Evolutionary conservation across 2,797 vertebrate species (phyloP).

Genomic region (Propithecus deckenii): DNA sequence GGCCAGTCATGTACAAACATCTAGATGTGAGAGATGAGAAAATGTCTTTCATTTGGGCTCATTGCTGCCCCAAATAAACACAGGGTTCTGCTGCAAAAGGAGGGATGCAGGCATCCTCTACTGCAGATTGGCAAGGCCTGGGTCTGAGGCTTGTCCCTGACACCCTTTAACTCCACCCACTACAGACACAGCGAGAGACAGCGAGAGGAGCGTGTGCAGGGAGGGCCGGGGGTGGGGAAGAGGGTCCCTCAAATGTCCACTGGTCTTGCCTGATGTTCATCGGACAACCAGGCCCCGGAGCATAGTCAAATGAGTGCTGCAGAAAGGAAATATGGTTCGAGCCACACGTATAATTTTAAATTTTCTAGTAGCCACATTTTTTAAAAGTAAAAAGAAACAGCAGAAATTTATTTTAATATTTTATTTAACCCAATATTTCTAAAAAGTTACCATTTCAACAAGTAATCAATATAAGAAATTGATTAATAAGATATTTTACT

Average conservation of each 20-base stretch:
- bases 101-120: background rate
- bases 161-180: background rate
- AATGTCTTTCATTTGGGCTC: background rate
- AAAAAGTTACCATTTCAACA: background rate
- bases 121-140: background rate
- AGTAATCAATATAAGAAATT: background rate
- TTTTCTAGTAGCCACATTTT: background rate
- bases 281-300: background rate
- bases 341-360: background rate
- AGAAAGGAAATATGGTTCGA: background rate
- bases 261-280: background rate
- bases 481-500: background rate
- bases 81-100: background rate
- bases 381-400: background rate
- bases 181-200: no score
- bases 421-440: background rate
- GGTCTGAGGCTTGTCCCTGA: background rate
- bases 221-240: fast-evolving
- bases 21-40: background rate
- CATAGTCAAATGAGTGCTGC: background rate
- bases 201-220: no score
- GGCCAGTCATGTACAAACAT: background rate
- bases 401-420: background rate
- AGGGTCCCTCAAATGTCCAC: background rate
- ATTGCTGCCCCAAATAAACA: background rate